phyloP scores from a whole-genome alignment of 2,797 vertebrate species.

The Gila robusta region DNA sequence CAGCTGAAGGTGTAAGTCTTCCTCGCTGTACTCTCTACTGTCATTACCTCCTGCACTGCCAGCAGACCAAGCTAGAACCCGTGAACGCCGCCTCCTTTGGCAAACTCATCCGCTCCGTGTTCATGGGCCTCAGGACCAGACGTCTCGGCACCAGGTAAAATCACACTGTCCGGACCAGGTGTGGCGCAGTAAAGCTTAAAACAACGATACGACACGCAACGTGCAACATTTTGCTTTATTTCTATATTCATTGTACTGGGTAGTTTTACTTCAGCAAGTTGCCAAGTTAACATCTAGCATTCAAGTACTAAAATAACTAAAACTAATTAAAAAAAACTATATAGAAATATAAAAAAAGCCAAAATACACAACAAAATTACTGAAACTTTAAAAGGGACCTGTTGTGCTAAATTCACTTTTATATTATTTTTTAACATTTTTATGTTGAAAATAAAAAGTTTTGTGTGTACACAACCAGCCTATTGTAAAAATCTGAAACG shows the following conservation, averaged over 20 bases:
- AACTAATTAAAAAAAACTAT: neutral
- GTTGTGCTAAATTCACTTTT: too few species aligned
- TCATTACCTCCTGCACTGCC: constrained; percentile 94
- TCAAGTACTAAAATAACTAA: neutral
- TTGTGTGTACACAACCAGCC: too few species aligned
- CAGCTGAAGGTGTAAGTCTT: constrained; percentile 92
- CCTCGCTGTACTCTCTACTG: constrained; percentile 94
- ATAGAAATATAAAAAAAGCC: neutral
- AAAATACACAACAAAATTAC: neutral
- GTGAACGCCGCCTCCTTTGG: constrained; percentile 95
- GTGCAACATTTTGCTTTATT: neutral
- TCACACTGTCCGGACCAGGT: neutral
- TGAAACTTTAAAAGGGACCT: too few species aligned
- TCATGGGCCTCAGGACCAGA: constrained; percentile 91
- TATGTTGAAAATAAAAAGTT: too few species aligned
- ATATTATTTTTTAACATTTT: too few species aligned
- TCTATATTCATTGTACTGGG: neutral
- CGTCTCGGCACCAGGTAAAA: constrained; percentile 89
- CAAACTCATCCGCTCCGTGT: constrained; percentile 93
- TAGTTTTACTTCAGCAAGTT: neutral
- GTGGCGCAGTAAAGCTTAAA: neutral
- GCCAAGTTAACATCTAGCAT: neutral
- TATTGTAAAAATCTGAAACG: too few species aligned
- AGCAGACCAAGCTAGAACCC: constrained; percentile 92
- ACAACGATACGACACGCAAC: neutral